Evolutionary conservation across 2,113 vertebrate species (phyloP).

Genomic region (Clarias magur): DNA sequence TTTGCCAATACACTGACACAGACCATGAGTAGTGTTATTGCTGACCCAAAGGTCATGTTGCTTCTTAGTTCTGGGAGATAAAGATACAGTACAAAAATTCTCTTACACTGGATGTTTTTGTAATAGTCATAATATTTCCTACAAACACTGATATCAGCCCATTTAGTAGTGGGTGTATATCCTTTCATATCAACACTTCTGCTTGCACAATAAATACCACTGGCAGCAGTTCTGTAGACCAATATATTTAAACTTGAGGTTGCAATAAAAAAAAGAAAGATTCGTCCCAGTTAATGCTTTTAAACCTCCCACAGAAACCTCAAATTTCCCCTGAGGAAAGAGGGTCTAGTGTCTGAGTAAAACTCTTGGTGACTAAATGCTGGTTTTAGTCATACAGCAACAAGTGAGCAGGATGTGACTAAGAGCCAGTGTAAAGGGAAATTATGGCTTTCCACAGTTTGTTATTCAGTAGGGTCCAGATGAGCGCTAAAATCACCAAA

Average conservation of each 20-base stretch:
- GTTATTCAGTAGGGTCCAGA: neutral
- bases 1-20: conserved; percentile 23
- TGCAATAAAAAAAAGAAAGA: conserved; percentile 65
- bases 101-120: neutral
- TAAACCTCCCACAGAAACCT: conserved; percentile 70
- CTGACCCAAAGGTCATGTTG: neutral
- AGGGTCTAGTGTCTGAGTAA: conserved; percentile 63
- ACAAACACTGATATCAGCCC: neutral
- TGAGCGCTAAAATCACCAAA: neutral
- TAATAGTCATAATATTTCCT: neutral
- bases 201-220: conserved; percentile 17
- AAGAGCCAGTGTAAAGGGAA: conserved; percentile 41
- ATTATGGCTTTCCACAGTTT: conserved; percentile 20
- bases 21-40: neutral
- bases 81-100: neutral
- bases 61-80: neutral
- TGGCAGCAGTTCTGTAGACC: conserved; percentile 63
- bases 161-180: neutral
- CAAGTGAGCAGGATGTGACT: conserved; percentile 46
- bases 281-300: conserved; percentile 68
- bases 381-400: conserved; percentile 66
- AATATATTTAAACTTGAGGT: conserved; percentile 60
- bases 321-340: conserved; percentile 72
- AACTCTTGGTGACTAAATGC: conserved; percentile 68
- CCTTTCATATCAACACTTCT: conserved; percentile 16